A percentile compares a stretch with the other conserved stretches of the same genome.
These are phyloP conservation scores for Vanessa tameamea DNA, from an alignment of 1,140 invertebrate genomes.

Conservation along the genomic window DNA sequence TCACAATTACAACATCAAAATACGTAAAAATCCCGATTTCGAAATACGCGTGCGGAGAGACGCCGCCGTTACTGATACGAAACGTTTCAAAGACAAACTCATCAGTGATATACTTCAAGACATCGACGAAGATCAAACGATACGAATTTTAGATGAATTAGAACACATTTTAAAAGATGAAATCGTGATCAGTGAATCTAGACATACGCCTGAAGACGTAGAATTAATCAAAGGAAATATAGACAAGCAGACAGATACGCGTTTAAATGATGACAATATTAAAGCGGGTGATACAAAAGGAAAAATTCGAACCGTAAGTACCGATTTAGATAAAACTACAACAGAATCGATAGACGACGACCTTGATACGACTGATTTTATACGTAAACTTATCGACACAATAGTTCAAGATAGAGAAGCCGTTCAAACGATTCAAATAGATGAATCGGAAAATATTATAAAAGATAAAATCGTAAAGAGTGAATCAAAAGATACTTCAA, in stretches of 20 bases:
- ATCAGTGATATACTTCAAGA: background rate
- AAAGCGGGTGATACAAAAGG: background rate
- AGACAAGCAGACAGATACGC: too few relatives aligned
- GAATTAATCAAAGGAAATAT: background rate
- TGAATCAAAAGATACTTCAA: background rate
- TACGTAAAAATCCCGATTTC: slow-evolving; percentile 22
- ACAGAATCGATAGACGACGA: background rate
- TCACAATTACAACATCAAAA: slow-evolving; percentile 34
- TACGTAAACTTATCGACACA: background rate
- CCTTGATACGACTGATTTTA: background rate
- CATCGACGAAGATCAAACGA: too few relatives aligned
- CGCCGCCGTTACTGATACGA: background rate
- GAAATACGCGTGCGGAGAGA: slow-evolving; percentile 31
- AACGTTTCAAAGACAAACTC: background rate
- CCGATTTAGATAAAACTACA: background rate
- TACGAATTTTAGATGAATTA: background rate
- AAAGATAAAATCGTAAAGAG: background rate
- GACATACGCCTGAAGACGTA: background rate
- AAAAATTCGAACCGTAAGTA: background rate
- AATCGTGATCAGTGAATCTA: background rate
- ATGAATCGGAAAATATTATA: background rate
- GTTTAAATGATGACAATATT: background rate
- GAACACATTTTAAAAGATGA: background rate
- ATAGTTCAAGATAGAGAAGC: background rate
- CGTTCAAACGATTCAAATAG: too few relatives aligned